Percentiles rank a stretch among this genome's conserved stretches.
Evolutionary conservation across 2,797 vertebrate genomes (phyloP).

Genomic region (Acomys russatus): DNA sequence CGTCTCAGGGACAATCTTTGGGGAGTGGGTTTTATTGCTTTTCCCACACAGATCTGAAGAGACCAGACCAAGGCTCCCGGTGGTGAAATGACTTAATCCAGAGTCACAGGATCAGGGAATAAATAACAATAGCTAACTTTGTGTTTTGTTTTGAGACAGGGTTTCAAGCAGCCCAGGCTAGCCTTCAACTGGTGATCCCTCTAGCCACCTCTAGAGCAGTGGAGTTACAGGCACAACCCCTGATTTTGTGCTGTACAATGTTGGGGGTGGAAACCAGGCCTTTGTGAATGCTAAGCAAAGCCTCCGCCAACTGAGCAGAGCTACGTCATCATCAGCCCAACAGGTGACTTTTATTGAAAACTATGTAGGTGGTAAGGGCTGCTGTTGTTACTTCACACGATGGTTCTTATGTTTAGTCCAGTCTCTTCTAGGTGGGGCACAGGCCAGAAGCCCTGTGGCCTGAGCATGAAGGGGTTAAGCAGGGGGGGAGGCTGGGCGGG

Average conservation of each 20-base stretch:
- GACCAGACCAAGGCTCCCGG: not conserved
- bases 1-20: not conserved
- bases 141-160: not conserved
- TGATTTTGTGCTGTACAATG: not conserved
- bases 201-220: too few relatives aligned
- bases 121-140: not conserved
- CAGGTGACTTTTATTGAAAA: not conserved
- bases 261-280: not conserved
- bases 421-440: not conserved
- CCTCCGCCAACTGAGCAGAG: not conserved
- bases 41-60: not conserved
- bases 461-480: conserved; percentile 77
- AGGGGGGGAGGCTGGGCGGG: conserved; percentile 35
- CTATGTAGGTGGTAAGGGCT: not conserved
- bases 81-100: not conserved
- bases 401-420: not conserved
- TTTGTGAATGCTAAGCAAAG: not conserved
- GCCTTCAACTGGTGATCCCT: not conserved
- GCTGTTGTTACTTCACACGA: not conserved
- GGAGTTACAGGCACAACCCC: not conserved
- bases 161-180: not conserved
- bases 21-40: conserved; percentile 16
- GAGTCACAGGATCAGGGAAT: not conserved
- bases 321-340: not conserved
- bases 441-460: not conserved